phyloP scores from a whole-genome alignment of 1,140 invertebrate genomes.

The Drosophila virilis region DNA sequence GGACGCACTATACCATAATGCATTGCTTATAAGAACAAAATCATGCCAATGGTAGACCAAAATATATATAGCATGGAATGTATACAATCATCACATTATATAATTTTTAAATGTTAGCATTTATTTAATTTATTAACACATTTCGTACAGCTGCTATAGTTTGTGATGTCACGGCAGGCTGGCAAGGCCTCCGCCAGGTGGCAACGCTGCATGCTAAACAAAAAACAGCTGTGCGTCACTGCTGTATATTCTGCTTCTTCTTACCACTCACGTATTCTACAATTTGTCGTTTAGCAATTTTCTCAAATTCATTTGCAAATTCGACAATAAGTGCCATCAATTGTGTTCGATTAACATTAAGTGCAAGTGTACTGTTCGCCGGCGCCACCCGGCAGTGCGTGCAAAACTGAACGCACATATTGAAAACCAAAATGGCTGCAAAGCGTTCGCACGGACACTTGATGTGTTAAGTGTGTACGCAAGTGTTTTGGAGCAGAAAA shows the following conservation, averaged over 20 bases:
- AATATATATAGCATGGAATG: neutral
- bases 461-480: conserved; percentile 28
- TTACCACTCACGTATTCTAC: conserved; percentile 29
- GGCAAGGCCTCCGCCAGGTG: conserved; percentile 18
- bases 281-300: conserved; percentile 42
- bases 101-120: neutral
- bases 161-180: conserved; percentile 32
- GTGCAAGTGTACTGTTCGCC: conserved; percentile 3
- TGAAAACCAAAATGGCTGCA: conserved; percentile 53
- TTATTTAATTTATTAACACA: neutral
- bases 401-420: conserved; percentile 10
- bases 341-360: conserved; percentile 12
- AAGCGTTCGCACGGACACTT: conserved; percentile 26
- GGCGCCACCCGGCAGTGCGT: neutral
- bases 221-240: conserved; percentile 48
- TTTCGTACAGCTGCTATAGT: neutral
- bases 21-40: neutral
- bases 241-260: conserved; percentile 52
- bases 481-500: conserved; percentile 30
- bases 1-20: neutral
- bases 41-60: no score
- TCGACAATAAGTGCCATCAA: conserved; percentile 31
- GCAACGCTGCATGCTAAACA: conserved; percentile 48
- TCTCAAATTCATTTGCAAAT: conserved; percentile 30
- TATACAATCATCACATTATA: no score